Base-by-base conservation (phyloP, 2,888 invertebrate species). In the Caprella mutica region DNA sequence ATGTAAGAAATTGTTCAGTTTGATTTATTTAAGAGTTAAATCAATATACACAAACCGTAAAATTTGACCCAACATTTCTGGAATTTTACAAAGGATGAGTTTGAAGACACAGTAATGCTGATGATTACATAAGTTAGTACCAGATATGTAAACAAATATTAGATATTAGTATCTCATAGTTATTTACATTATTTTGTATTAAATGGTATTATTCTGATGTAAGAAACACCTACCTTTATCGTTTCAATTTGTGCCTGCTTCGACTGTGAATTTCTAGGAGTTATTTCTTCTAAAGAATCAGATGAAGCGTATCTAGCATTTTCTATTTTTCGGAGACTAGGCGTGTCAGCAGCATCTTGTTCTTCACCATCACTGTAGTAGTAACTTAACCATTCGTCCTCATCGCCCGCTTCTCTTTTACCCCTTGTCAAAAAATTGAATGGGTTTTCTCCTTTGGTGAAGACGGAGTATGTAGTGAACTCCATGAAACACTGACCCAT, bases 401-500 rank as follows among this genome's bases (percentile, higher is more conserved):
- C n/a, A 30, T 43, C 51, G 8, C 29, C 33, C 17, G 38, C 9
- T 5, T 42, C 23, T 44, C 59, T 27, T 30, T 55, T 59, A 17
- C 24, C 51, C 14, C 63, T 35, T 1, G 57, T 17, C 29, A 63
- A 50, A 17, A 44, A 43, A 5, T 57, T 23, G 48, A 63, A 54
- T 6, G 52, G 52, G 29, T 48, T 56, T 12, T 63, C 59, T 19
- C 54, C 56, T 26, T 55, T 63, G 9, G 43, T 53, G 38, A 63
- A 63, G 19, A 63, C 39, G 26, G 24, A 43, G 48, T 57, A 63
- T 2, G 63, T 63, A 2, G 63, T 63, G 51, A 59, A 63, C 52
- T 63, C 63, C 63, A 63, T 63, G 50, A 59, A 63, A 24, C 63
- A 63, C 46, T 55, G 59, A 19, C 63, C 59, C 57, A 63, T 57